phyloP scores from a whole-genome alignment of 2,797 vertebrate genomes.

The Staurois parvus region DNA sequence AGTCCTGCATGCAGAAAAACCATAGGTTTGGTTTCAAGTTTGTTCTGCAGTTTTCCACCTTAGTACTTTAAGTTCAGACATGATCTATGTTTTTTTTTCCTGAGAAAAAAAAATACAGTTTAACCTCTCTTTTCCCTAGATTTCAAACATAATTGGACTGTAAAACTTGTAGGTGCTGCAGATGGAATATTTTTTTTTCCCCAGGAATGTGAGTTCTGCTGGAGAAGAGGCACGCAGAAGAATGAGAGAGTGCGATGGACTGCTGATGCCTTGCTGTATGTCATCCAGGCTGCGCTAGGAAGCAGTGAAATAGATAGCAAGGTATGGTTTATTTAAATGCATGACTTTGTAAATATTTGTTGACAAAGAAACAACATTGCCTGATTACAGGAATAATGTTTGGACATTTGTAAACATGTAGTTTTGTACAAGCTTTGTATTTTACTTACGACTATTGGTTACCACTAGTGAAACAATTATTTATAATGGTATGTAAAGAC shows the following conservation, averaged over 20 bases:
- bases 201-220: slow-evolving; percentile 96
- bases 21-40: no score
- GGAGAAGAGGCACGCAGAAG: slow-evolving; percentile 96
- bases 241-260: slow-evolving; percentile 97
- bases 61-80: no score
- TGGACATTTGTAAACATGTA: background rate
- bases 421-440: background rate
- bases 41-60: no score
- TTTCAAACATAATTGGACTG: no score
- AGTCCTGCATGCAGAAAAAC: no score
- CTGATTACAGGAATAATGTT: background rate
- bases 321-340: slow-evolving; percentile 75
- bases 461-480: no score
- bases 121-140: no score
- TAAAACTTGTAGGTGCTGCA: background rate
- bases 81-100: no score
- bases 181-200: slow-evolving; percentile 45
- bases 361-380: background rate
- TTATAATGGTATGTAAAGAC: no score
- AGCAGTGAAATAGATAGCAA: slow-evolving; percentile 99
- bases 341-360: no score
- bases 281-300: slow-evolving; percentile 96
- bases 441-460: no score
- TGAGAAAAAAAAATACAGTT: no score
- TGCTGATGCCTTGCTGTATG: slow-evolving; percentile 94